phyloP scores from a whole-genome alignment of 2,797 vertebrate genomes.

The Pseudocheirus occidentalis region DNA sequence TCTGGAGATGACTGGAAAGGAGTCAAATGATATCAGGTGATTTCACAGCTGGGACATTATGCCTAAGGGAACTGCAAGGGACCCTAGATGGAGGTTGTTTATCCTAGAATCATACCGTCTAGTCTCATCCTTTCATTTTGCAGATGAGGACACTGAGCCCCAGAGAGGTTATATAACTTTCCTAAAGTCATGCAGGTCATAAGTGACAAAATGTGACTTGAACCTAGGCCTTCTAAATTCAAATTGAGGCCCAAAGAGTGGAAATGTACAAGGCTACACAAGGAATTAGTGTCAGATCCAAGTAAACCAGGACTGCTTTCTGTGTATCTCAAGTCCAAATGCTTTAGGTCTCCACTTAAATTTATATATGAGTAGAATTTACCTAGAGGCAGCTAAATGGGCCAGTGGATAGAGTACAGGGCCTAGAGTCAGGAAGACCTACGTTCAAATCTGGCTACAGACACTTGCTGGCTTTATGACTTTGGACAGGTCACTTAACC shows the following conservation, averaged over 20 bases:
- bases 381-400: not conserved
- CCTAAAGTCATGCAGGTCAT: not conserved
- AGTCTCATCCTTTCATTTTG: not conserved
- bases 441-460: not conserved
- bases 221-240: not conserved
- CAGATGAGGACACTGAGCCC: not conserved
- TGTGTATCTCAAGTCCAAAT: not conserved
- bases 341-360: not conserved
- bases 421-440: not conserved
- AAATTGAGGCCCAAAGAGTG: not conserved
- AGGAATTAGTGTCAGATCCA: not conserved
- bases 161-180: not conserved
- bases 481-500: not conserved
- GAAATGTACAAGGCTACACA: not conserved
- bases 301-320: not conserved
- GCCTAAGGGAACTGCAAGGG: not conserved
- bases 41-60: not conserved
- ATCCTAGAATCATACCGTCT: not conserved
- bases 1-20: not conserved
- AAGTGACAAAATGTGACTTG: not conserved
- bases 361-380: not conserved
- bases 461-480: too few relatives aligned
- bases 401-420: not conserved
- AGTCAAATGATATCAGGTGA: not conserved
- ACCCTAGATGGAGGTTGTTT: not conserved